Conservation (phyloP, 2,113 vertebrate genomes). For the Patagioenas fasciata region DNA sequence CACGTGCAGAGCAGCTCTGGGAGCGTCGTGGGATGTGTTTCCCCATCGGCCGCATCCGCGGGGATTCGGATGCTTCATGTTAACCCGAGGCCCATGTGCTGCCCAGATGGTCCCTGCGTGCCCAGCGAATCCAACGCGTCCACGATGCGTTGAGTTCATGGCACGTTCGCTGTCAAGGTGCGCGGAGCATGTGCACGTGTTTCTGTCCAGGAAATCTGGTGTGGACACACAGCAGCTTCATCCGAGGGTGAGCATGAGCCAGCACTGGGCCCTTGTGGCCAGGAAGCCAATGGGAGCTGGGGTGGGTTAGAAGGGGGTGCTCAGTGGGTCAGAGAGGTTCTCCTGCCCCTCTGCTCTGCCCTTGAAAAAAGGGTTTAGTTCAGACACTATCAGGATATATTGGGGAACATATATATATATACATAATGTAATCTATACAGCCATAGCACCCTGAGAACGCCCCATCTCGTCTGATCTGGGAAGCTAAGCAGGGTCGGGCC, state of each 20-base stretch:
- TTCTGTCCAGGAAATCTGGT: background rate
- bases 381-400: no score
- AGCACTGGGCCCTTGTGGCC: no score
- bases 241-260: background rate
- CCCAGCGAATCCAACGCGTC: background rate
- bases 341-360: no score
- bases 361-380: no score
- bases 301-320: no score
- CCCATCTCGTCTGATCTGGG: no score
- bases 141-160: background rate
- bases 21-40: background rate
- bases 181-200: background rate
- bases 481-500: no score
- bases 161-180: background rate
- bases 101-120: background rate
- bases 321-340: no score
- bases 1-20: rapidly evolving
- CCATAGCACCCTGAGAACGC: no score
- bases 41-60: background rate
- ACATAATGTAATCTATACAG: no score
- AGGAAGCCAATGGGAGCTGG: no score
- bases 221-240: background rate
- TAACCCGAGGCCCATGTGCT: background rate
- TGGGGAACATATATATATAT: no score
- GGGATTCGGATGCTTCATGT: background rate